These are phyloP conservation scores for Strongylocentrotus purpuratus DNA, from an alignment of 35 echinoderm and acorn worm genomes.

Conservation along the genomic window DNA sequence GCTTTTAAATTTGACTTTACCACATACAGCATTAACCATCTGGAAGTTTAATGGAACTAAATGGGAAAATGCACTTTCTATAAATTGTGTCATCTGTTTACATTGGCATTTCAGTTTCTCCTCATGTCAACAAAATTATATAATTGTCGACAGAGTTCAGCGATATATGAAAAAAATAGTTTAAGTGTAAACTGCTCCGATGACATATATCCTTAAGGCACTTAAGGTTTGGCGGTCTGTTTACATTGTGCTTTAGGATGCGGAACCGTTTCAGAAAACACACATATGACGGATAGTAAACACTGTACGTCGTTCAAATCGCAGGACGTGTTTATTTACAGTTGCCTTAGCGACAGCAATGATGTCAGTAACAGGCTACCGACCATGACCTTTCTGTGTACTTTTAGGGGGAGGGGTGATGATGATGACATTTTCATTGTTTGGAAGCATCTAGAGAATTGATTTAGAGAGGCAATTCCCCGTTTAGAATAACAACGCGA, in stretches of 20 bases:
- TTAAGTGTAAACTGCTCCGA: neutral
- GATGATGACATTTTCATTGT: neutral
- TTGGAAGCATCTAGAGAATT: neutral
- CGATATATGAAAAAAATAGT: neutral
- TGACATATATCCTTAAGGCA: neutral
- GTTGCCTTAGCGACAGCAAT: neutral
- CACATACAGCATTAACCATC: no score
- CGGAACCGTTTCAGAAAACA: conserved; percentile 34
- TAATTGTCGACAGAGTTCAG: no score
- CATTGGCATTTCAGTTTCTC: no score
- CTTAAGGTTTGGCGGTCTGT: conserved; percentile 13
- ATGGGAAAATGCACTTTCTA: no score
- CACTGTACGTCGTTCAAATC: neutral
- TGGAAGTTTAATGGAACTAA: no score
- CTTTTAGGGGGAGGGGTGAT: neutral
- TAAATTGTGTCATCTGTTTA: no score
- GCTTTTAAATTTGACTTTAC: no score
- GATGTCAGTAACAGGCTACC: neutral
- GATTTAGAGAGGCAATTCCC: neutral
- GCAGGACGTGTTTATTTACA: neutral
- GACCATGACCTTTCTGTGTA: neutral
- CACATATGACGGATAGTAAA: conserved; percentile 2
- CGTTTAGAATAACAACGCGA: neutral
- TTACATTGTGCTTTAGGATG: conserved; percentile 17
- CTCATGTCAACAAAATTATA: neutral